phyloP scores from a whole-genome alignment of 1,140 invertebrate species.

The Drosophila ercepeae region DNA sequence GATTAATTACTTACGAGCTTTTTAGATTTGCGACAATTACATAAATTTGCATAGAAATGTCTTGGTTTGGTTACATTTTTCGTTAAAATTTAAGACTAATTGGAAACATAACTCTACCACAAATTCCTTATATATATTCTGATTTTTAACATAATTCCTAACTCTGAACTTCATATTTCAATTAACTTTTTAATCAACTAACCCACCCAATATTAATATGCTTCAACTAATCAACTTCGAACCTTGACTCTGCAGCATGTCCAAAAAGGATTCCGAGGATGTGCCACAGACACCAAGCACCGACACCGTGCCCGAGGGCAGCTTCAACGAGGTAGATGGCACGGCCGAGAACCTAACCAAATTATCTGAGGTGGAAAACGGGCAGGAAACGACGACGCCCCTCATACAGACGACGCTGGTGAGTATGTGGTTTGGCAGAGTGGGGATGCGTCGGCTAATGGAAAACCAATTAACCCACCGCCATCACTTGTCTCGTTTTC shows the following conservation, averaged over 20 bases:
- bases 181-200: neutral
- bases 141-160: no score
- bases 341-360: constrained; percentile 73
- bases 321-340: constrained; percentile 72
- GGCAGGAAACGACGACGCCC: constrained; percentile 61
- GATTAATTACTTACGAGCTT: no score
- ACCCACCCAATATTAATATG: no score
- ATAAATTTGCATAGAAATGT: no score
- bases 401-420: constrained; percentile 80
- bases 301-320: constrained; percentile 72
- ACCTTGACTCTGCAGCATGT: constrained; percentile 53
- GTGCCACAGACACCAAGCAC: constrained; percentile 76
- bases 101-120: no score
- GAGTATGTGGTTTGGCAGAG: constrained; percentile 5
- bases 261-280: constrained; percentile 78
- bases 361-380: constrained; percentile 68
- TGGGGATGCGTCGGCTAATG: constrained; percentile 11
- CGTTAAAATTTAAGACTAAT: no score
- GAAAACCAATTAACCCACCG: constrained; percentile 59
- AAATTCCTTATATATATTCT: no score
- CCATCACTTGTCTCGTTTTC: constrained; percentile 1
- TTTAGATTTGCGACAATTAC: no score
- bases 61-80: no score
- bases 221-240: neutral
- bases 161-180: no score